These are phyloP conservation scores for Oophaga sylvatica DNA, from an alignment of 2,797 vertebrate species.

Conservation along the genomic window DNA sequence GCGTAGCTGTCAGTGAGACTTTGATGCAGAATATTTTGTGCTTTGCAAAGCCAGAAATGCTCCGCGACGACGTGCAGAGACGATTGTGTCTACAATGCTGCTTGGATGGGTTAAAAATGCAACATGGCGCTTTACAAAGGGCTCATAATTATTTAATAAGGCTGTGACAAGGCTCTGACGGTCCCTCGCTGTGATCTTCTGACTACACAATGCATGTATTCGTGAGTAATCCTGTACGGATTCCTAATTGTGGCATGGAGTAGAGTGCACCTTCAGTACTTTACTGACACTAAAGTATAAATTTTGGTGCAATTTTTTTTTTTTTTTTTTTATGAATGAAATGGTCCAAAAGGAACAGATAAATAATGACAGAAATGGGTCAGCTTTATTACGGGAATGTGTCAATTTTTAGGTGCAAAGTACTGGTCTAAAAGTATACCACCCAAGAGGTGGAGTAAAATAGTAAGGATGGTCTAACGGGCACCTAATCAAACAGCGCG, in stretches of 20 bases:
- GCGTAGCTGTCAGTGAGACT: constrained; percentile 13
- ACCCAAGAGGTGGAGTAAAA: too few relatives aligned
- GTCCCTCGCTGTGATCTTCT: not conserved
- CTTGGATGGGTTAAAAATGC: not conserved
- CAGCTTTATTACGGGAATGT: too few relatives aligned
- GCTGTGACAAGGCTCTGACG: not conserved
- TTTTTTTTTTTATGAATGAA: too few relatives aligned
- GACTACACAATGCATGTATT: not conserved
- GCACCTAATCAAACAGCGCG: too few relatives aligned
- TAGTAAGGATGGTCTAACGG: too few relatives aligned
- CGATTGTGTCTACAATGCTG: too few relatives aligned
- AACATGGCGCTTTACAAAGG: not conserved
- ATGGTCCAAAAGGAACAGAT: too few relatives aligned
- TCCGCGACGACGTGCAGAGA: not conserved
- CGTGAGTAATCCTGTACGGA: not conserved
- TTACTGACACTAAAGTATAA: too few relatives aligned
- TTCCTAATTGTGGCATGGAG: not conserved
- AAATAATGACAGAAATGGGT: too few relatives aligned
- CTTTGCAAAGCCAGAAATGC: not conserved
- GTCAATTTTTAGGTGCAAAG: too few relatives aligned
- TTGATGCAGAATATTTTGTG: constrained; percentile 6
- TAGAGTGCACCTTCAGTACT: not conserved
- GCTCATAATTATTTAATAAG: constrained; percentile 21
- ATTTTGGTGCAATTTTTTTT: too few relatives aligned
- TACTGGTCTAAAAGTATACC: too few relatives aligned